Conservation (phyloP, 1,140 invertebrate genomes). For the Lanistes nyassanus region DNA sequence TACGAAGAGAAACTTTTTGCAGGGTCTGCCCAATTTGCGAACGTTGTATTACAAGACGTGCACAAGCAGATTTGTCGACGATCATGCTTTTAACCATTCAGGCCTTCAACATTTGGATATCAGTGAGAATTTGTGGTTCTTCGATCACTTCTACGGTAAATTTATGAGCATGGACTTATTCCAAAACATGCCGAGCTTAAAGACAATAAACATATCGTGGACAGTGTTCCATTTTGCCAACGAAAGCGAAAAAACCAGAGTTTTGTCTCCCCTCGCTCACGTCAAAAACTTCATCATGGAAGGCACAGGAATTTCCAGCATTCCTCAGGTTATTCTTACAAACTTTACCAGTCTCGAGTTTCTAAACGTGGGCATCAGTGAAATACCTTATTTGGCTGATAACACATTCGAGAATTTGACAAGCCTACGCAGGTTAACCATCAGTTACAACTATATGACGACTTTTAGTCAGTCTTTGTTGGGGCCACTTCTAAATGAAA, state of each 20-base stretch:
- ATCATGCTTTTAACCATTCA: conserved; percentile 21
- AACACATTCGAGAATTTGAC: conserved; percentile 25
- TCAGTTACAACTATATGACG: conserved; percentile 15
- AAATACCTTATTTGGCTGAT: neutral
- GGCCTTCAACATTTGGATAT: conserved; percentile 10
- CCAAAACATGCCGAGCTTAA: neutral
- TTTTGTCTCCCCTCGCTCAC: conserved; percentile 11
- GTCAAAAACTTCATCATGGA: neutral
- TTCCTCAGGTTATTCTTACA: conserved; percentile 4
- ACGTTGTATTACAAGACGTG: conserved; percentile 3
- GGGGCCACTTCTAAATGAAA: neutral
- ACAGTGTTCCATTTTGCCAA: conserved; percentile 16
- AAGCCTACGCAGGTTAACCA: neutral
- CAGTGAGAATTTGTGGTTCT: conserved; percentile 26
- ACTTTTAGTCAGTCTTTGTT: conserved; percentile 9
- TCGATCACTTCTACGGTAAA: neutral
- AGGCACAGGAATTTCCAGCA: neutral
- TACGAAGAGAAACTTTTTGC: conserved; percentile 13
- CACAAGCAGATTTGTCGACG: conserved; percentile 3
- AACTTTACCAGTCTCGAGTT: conserved; percentile 2
- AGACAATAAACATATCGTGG: conserved; percentile 18
- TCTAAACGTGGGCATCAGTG: conserved; percentile 6
- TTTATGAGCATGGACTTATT: conserved; percentile 13
- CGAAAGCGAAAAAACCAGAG: neutral
- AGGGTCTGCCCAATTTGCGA: conserved; percentile 9